phyloP scores from a whole-genome alignment of 1,140 invertebrate genomes.

The Drosophila setifemur region DNA sequence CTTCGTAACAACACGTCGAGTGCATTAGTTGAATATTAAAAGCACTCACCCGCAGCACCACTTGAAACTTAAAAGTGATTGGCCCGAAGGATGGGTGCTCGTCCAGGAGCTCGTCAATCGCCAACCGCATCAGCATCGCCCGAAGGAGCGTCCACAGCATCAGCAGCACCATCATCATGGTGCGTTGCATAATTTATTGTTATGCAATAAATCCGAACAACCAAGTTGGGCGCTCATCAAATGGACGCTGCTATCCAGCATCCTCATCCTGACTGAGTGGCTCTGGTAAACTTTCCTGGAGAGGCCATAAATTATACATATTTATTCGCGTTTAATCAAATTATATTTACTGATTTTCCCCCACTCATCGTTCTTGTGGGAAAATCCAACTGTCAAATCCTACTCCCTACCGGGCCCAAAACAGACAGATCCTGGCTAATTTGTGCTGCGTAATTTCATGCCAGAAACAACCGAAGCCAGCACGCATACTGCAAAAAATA shows the following conservation, averaged over 20 bases:
- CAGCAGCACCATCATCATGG: slow-evolving; percentile 22
- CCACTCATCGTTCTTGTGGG: background rate
- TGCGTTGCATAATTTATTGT: slow-evolving; percentile 57
- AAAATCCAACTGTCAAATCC: background rate
- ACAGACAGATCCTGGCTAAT: slow-evolving; percentile 27
- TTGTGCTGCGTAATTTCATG: slow-evolving; percentile 63
- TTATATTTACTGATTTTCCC: slow-evolving; percentile 19
- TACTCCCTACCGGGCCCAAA: background rate
- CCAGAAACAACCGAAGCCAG: background rate
- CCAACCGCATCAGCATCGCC: slow-evolving; percentile 14
- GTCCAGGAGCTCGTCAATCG: slow-evolving; percentile 21
- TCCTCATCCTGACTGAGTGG: slow-evolving; percentile 21
- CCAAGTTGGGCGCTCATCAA: slow-evolving; percentile 30
- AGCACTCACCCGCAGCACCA: slow-evolving; percentile 47
- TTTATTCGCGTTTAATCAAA: slow-evolving; percentile 33
- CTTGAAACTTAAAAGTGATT: slow-evolving; percentile 39
- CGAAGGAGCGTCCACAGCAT: background rate
- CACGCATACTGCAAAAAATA: background rate
- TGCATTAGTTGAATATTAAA: slow-evolving; percentile 80
- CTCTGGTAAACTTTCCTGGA: slow-evolving; percentile 7
- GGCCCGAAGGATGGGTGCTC: slow-evolving; percentile 23
- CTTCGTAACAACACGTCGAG: slow-evolving; percentile 39
- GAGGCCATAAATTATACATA: slow-evolving; percentile 37
- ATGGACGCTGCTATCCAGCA: slow-evolving; percentile 16
- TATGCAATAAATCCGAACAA: slow-evolving; percentile 49